A percentile compares a stretch with the other conserved stretches of the same genome.
Conservation (phyloP, 2,797 vertebrate genomes). For the Moxostoma hubbsi region DNA sequence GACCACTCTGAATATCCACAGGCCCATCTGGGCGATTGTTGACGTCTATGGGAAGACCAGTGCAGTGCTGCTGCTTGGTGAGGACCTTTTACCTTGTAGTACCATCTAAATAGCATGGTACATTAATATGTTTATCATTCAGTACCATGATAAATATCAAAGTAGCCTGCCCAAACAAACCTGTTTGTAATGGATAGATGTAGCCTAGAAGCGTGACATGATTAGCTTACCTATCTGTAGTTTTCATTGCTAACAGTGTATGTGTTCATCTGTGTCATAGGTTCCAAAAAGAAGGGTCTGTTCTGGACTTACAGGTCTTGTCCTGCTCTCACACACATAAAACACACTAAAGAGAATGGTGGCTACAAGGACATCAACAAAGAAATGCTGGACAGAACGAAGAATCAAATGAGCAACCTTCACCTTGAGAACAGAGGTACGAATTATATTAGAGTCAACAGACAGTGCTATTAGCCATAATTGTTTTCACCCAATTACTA, state of each 20-base stretch:
- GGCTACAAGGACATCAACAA: neutral
- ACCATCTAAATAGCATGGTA: neutral
- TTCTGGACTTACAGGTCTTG: conserved; percentile 64
- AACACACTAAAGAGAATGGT: conserved; percentile 5
- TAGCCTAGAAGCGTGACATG: no score
- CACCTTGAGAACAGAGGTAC: conserved; percentile 20
- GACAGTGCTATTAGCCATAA: no score
- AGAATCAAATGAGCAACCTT: neutral
- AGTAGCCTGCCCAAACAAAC: no score
- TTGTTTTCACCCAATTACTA: no score
- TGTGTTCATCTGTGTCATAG: conserved; percentile 59
- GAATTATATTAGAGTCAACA: neutral
- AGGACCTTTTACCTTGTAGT: conserved; percentile 47
- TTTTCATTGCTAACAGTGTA: neutral
- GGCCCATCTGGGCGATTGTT: conserved; percentile 83
- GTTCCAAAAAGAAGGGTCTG: conserved; percentile 62
- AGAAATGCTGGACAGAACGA: neutral
- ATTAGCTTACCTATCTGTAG: neutral
- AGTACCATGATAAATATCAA: neutral
- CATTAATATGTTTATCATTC: no score
- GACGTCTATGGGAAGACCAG: conserved; percentile 84
- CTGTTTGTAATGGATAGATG: no score
- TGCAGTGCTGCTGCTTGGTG: conserved; percentile 77
- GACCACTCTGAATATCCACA: conserved; percentile 57
- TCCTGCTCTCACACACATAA: conserved; percentile 42